Evolutionary conservation across 1,140 invertebrate genomes (phyloP).

Genomic region (Dendroctonus ponderosae): DNA sequence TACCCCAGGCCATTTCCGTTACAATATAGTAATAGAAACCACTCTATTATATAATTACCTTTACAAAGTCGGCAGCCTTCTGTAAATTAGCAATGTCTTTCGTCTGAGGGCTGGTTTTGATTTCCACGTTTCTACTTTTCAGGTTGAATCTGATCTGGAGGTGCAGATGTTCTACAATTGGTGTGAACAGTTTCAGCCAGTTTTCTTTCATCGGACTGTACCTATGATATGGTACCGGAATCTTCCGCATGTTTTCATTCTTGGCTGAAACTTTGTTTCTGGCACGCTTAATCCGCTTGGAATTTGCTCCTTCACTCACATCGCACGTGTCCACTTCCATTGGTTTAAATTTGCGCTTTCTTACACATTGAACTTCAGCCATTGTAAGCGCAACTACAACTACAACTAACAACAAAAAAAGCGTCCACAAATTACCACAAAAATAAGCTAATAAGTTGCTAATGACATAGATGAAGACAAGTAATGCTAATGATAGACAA

Average conservation of each 20-base stretch:
- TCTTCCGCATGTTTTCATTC: conserved; percentile 62
- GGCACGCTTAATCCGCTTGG: conserved; percentile 54
- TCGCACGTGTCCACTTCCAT: conserved; percentile 66
- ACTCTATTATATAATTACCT: no score
- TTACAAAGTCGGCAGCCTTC: conserved; percentile 97
- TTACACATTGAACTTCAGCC: no score
- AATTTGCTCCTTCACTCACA: conserved; percentile 61
- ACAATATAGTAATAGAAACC: no score
- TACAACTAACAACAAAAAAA: no score
- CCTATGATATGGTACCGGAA: conserved; percentile 66
- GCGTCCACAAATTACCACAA: no score
- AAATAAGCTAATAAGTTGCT: no score
- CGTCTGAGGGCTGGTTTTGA: conserved; percentile 73
- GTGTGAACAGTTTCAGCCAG: conserved; percentile 97
- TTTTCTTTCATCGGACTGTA: conserved; percentile 93
- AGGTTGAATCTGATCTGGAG: conserved; percentile 95
- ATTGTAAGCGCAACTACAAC: no score
- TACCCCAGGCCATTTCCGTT: no score
- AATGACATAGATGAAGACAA: no score
- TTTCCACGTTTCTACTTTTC: conserved; percentile 87
- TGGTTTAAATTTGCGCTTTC: conserved; percentile 55
- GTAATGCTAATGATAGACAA: no score
- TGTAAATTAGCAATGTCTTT: conserved; percentile 89
- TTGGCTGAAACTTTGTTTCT: conserved; percentile 55
- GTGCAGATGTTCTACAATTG: conserved; percentile 92